A percentile compares a stretch with the other conserved stretches of the same genome.
These are phyloP conservation scores for Trissoscelio sp. DNA, from an alignment of 2,888 invertebrate genomes.

Conservation along the genomic window DNA sequence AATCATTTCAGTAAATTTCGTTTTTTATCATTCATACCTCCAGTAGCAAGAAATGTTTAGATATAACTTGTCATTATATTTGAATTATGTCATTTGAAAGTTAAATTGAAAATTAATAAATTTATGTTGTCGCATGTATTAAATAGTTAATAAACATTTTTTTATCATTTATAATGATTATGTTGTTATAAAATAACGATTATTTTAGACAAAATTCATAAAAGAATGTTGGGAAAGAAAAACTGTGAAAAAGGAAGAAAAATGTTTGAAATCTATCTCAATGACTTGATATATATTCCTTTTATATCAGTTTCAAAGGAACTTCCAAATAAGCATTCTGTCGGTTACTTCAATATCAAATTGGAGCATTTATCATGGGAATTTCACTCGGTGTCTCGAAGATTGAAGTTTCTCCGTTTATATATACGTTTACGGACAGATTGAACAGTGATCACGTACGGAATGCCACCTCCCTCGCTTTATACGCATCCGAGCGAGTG, in stretches of 20 bases:
- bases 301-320: background rate
- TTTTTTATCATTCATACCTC: background rate
- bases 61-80: background rate
- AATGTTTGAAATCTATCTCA: too few species aligned
- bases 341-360: constrained; percentile 5
- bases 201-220: too few species aligned
- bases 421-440: constrained; percentile 69
- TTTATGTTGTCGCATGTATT: too few species aligned
- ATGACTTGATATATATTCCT: too few species aligned
- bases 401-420: constrained; percentile 37
- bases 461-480: constrained; percentile 68
- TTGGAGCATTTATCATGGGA: constrained; percentile 10
- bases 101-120: too few species aligned
- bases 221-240: too few species aligned
- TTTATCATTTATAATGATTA: too few species aligned
- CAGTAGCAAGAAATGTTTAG: background rate
- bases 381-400: constrained; percentile 8
- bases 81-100: too few species aligned
- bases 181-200: too few species aligned
- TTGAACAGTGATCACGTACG: constrained; percentile 69
- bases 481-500: constrained; percentile 20
- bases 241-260: too few species aligned
- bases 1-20: constrained; percentile 27
- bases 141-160: too few species aligned
- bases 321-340: constrained; percentile 9